Percentiles rank a stretch among this genome's conserved stretches.
These are phyloP conservation scores for Acomys russatus DNA, from an alignment of 2,797 vertebrate genomes.

Conservation along the genomic window DNA sequence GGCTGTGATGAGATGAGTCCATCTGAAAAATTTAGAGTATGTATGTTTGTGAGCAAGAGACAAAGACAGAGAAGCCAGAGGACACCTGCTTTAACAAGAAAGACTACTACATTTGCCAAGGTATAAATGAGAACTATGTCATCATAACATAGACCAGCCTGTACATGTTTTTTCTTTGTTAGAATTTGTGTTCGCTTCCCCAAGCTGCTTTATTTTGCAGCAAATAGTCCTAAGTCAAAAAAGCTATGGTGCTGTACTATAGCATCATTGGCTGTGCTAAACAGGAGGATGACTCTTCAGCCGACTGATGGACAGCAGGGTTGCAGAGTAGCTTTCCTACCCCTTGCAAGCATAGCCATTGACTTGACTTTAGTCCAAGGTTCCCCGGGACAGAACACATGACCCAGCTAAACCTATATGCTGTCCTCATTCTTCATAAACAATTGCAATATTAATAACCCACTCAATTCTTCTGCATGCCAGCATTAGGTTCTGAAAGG, in stretches of 20 bases:
- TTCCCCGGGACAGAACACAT: not conserved
- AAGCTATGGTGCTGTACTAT: not conserved
- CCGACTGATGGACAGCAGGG: not conserved
- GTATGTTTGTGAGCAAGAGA: not conserved
- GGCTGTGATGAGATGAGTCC: not conserved
- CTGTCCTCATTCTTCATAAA: not conserved
- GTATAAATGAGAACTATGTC: not conserved
- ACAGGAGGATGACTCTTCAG: not conserved
- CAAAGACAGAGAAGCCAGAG: not conserved
- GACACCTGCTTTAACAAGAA: not conserved
- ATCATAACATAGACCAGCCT: not conserved
- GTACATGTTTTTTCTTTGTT: not conserved
- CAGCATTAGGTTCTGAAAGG: not conserved
- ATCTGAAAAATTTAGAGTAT: not conserved
- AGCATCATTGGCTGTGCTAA: not conserved
- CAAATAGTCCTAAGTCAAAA: conserved; percentile 33
- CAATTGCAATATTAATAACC: not conserved
- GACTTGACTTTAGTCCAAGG: not conserved
- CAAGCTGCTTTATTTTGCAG: not conserved
- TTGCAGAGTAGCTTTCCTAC: not conserved
- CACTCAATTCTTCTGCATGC: not conserved
- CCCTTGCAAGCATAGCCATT: not conserved
- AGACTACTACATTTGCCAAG: not conserved
- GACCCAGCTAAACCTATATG: not conserved
- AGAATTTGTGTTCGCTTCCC: not conserved